Conservation (phyloP, 2,888 invertebrate genomes). For the Automeris io region DNA sequence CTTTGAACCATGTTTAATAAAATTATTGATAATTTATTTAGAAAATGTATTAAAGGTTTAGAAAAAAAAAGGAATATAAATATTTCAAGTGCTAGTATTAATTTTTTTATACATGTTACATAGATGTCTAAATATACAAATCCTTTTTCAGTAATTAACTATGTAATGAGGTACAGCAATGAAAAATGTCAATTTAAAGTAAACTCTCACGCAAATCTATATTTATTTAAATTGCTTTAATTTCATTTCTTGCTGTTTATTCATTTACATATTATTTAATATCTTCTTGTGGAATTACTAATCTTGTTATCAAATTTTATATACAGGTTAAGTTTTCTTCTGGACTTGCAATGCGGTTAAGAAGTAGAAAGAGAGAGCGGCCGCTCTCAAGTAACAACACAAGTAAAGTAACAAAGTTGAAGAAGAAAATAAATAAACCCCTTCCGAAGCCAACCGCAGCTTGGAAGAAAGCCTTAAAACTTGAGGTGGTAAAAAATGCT, state of each 20-base stretch:
- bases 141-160: too few species aligned
- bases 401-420: slow-evolving; percentile 43
- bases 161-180: too few species aligned
- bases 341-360: slow-evolving; percentile 79
- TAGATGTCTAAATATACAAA: too few species aligned
- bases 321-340: slow-evolving; percentile 46
- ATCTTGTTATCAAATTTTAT: slow-evolving; percentile 1
- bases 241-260: slow-evolving; percentile 7
- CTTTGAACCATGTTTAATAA: too few species aligned
- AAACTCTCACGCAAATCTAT: too few species aligned
- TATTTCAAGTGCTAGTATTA: too few species aligned
- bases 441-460: slow-evolving; percentile 39
- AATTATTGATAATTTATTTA: too few species aligned
- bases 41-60: too few species aligned
- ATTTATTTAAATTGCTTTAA: too few species aligned
- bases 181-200: too few species aligned
- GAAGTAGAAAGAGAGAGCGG: slow-evolving; percentile 81
- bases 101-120: too few species aligned
- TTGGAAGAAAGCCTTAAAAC: slow-evolving; percentile 56
- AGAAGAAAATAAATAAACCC: slow-evolving; percentile 39
- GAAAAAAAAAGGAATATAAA: too few species aligned
- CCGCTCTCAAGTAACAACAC: slow-evolving; percentile 64
- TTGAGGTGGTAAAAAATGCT: slow-evolving; percentile 53
- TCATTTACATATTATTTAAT: background rate
- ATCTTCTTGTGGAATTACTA: background rate